These are phyloP conservation scores for Huso huso DNA, from an alignment of 2,797 vertebrate genomes.

Conservation along the genomic window DNA sequence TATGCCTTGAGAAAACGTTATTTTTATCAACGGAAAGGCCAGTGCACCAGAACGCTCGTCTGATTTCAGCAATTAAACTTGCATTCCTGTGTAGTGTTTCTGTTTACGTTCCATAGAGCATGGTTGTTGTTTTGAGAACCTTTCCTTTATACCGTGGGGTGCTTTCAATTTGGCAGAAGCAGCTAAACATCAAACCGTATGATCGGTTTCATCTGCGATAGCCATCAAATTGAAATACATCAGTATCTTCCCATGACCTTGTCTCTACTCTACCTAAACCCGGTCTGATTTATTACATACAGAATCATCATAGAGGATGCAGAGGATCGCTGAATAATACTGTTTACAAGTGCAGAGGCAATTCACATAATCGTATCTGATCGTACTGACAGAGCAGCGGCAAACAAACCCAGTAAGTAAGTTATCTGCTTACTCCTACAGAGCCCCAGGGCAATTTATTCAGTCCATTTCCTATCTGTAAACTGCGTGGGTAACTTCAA, in stretches of 20 bases:
- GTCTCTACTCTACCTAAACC: conserved; percentile 31
- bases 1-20: too few species aligned
- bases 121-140: too few species aligned
- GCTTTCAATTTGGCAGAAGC: neutral
- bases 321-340: conserved; percentile 4
- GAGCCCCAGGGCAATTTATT: too few species aligned
- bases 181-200: neutral
- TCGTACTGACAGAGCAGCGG: conserved; percentile 10
- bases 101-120: too few species aligned
- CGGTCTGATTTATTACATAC: conserved; percentile 18
- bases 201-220: conserved; percentile 20
- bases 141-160: neutral
- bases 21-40: too few species aligned
- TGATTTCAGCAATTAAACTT: too few species aligned
- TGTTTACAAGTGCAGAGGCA: neutral
- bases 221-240: conserved; percentile 25
- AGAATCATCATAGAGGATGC: conserved; percentile 16
- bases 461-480: too few species aligned
- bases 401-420: conserved; percentile 12
- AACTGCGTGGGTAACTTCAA: too few species aligned
- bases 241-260: conserved; percentile 41
- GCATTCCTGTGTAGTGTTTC: too few species aligned
- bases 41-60: too few species aligned
- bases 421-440: neutral
- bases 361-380: conserved; percentile 5